phyloP scores from a whole-genome alignment of 2,888 invertebrate genomes.

The Strigamia maritima region DNA sequence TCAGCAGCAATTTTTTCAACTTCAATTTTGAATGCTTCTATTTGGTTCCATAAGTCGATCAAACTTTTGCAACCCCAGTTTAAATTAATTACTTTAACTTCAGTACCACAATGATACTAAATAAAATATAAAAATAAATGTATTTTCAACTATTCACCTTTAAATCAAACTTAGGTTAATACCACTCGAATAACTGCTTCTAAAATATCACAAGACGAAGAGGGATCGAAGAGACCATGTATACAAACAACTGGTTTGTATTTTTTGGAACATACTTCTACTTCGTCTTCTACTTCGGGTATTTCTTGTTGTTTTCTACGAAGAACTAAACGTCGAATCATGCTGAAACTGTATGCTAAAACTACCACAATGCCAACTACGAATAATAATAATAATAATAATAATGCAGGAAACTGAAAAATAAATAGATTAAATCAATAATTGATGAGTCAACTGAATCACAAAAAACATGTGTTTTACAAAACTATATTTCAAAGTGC shows the following conservation, averaged over 20 bases:
- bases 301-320: neutral
- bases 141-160: neutral
- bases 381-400: neutral
- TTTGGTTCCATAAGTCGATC: conserved; percentile 32
- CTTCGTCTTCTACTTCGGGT: neutral
- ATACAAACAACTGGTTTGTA: conserved; percentile 32
- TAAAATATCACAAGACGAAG: neutral
- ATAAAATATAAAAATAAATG: neutral
- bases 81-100: conserved; percentile 14
- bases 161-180: neutral
- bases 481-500: neutral
- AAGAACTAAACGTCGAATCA: neutral
- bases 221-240: neutral
- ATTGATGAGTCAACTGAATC: neutral
- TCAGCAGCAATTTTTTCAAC: conserved; percentile 31
- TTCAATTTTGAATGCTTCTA: conserved; percentile 19
- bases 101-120: conserved; percentile 36
- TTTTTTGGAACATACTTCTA: neutral
- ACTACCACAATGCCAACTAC: neutral
- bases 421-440: neutral
- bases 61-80: conserved; percentile 32
- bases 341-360: neutral
- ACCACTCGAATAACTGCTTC: neutral
- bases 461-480: neutral
- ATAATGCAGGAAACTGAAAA: neutral